Conservation (phyloP, 2,113 vertebrate genomes). For the Mirounga angustirostris region DNA sequence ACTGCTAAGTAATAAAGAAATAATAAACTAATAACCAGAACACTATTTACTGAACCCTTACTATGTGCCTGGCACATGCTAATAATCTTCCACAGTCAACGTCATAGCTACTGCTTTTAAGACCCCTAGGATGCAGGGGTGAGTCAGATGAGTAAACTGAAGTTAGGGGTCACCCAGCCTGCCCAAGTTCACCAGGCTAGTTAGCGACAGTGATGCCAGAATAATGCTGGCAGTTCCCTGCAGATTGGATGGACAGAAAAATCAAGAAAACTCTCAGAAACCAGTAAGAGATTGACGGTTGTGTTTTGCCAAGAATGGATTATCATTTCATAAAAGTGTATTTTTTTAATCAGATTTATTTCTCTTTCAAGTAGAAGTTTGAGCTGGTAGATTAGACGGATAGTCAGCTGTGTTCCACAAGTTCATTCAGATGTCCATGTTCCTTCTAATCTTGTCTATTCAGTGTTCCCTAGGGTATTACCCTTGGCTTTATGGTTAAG, state of each 20-base stretch:
- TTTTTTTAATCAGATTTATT: constrained; percentile 24
- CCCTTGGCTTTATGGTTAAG: constrained; percentile 23
- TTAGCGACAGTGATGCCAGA: background rate
- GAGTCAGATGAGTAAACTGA: constrained; percentile 9
- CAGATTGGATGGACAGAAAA: background rate
- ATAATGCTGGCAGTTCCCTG: background rate
- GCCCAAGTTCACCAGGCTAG: background rate
- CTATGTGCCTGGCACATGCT: background rate
- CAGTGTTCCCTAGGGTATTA: background rate
- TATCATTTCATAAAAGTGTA: constrained; percentile 19
- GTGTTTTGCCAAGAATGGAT: constrained; percentile 49
- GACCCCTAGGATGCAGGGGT: background rate
- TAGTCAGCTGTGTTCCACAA: background rate
- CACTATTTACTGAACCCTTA: background rate
- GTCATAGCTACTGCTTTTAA: background rate
- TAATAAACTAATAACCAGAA: constrained; percentile 10
- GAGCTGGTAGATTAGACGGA: background rate
- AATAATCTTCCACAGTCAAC: background rate
- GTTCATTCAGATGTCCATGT: background rate
- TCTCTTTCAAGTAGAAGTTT: background rate
- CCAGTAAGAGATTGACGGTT: background rate
- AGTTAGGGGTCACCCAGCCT: background rate
- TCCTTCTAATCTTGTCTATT: constrained; percentile 39
- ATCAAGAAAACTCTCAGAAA: constrained; percentile 31
- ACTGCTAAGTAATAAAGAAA: constrained; percentile 17